Percentiles rank a stretch among this genome's conserved stretches.
Evolutionary conservation across 2,113 vertebrate species (phyloP).

Genomic region (Oncorhynchus tshawytscha): DNA sequence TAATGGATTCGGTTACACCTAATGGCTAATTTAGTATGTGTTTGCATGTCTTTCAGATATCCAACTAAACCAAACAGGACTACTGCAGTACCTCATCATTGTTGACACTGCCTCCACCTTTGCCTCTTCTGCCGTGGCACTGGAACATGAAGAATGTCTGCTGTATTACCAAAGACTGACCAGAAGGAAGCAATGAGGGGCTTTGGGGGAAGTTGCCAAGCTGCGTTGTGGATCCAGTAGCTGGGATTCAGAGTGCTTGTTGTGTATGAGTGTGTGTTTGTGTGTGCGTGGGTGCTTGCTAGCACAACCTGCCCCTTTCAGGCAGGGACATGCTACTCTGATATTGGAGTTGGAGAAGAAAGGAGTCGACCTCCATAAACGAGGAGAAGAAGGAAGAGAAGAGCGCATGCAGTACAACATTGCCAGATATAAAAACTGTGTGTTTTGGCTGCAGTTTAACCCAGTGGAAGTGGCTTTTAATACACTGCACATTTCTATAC

Average conservation of each 20-base stretch:
- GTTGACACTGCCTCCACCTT: slow-evolving; percentile 8
- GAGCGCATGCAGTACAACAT: slow-evolving; percentile 19
- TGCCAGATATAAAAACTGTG: slow-evolving; percentile 20
- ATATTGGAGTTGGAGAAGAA: slow-evolving; percentile 44
- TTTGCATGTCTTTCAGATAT: slow-evolving; percentile 56
- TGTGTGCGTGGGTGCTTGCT: slow-evolving; percentile 53
- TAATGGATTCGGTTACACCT: neutral
- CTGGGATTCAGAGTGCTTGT: slow-evolving; percentile 46
- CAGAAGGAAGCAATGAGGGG: slow-evolving; percentile 64
- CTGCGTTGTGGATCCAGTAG: slow-evolving; percentile 72
- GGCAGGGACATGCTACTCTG: slow-evolving; percentile 60
- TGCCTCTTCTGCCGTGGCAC: slow-evolving; percentile 32
- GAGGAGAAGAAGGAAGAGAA: slow-evolving; percentile 28
- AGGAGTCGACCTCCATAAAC: slow-evolving; percentile 34
- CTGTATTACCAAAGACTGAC: slow-evolving; percentile 65
- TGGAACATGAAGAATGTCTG: slow-evolving; percentile 64
- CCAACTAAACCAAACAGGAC: slow-evolving; percentile 25
- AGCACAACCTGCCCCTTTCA: slow-evolving; percentile 60
- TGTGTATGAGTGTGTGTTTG: slow-evolving; percentile 57
- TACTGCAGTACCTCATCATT: neutral
- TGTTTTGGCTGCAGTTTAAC: slow-evolving; percentile 32
- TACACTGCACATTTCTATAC: slow-evolving; percentile 41
- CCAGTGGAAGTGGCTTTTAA: slow-evolving; percentile 41
- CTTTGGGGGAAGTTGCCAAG: slow-evolving; percentile 64
- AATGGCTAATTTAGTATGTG: slow-evolving; percentile 25